Base-by-base conservation (phyloP, 1,140 invertebrate genomes). In the Drosophila sp. region DNA sequence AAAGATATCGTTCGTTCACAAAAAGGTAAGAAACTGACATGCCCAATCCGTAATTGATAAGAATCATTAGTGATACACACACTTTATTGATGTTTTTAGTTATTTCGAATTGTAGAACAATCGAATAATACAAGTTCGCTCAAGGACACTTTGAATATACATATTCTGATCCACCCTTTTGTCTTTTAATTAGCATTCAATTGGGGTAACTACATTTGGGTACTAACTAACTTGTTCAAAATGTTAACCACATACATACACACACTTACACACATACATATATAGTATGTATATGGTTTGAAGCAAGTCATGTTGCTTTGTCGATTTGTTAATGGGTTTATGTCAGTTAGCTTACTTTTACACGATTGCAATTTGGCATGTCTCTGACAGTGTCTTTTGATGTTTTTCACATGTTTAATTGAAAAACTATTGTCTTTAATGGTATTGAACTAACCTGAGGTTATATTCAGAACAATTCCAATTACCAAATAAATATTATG, bases 401-500 rank as follows among this genome's bases (percentile, higher is more conserved):
- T 50, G 44, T 50, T 50, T 50, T 25, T 1, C 23, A 2, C 3
- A 47, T 5, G 7, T 47, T 47, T 47, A 47, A 25, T 50, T 50
- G 44, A 25, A 50, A 27, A 47, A 27, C 23, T 27, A 27, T 17
- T 27, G 44, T 10, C 44, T n/a, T 11, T 32, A 29, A 5, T 30
- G 27, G 6, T 44, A 17, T 23, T 3, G 25, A 30, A 32, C 27
- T 30, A n/a, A 32, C 70, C 66, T 35, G 44, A 62, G 70, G 55
- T 60, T 66, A 58, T 57, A 56, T 75, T 17, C 17, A 17, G 17
- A 17, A 64, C 60, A 66, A 60, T 80, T 80, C 23, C 71, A 64
- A 79, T 74, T 80, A 68, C 61, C 6, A 35, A 33, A 17, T 29
- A 67, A 41, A 66, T 62, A 75, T 57, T 70, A 47, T 62, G 71